Evolutionary conservation across 2,113 vertebrate genomes (phyloP), one percentile per base, ranked within the genome.

Genomic region (Gasterosteus nipponicus): DNA sequence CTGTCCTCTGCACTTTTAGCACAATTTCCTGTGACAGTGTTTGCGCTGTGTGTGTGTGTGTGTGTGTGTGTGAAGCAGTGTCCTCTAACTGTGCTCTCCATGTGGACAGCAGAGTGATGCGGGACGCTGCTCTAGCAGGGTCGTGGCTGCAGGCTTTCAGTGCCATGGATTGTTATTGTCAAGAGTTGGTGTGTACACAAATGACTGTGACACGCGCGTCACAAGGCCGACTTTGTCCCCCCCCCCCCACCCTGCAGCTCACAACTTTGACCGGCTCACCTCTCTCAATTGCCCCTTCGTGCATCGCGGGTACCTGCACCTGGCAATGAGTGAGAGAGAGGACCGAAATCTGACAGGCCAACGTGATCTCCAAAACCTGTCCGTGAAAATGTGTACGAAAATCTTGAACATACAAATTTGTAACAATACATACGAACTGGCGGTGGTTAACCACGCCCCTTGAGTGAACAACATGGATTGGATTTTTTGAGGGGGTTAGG

Each of bases 81-180:
- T 90, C 80, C 89, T 89, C 84, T 88, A 86, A 87, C 83, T 85
- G 59, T 81, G 75, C 73, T 69, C 76, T 75, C 61, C 75, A 79
- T 89, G 78, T 73, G 49, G 71, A 73, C 70, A 82, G 66, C 35
- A 63, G 77, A 86, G 73, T 86, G 78, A 84, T 78, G 84, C 80
- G 86, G 89, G 86, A 91, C 84, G 84, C 83, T 86, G 87, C 65
- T 85, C 64, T 62, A 80, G 87, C 82, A 83, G 82, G 80, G 78
- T 87, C 78, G 81, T 83, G 73, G 85, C 91, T 92, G 80, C 83
- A 83, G 91, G 93, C 89, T 93, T 88, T 90, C 81, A 86, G 72
- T 92, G 91, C 85, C 88, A 90, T 70, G 73, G 77, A 74, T 81
- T 85, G 87, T 94, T 92, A 91, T 86, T 89, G 89, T 91, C 89